Conservation (phyloP, 1,140 invertebrate species). For the Scaptomyza montana region DNA sequence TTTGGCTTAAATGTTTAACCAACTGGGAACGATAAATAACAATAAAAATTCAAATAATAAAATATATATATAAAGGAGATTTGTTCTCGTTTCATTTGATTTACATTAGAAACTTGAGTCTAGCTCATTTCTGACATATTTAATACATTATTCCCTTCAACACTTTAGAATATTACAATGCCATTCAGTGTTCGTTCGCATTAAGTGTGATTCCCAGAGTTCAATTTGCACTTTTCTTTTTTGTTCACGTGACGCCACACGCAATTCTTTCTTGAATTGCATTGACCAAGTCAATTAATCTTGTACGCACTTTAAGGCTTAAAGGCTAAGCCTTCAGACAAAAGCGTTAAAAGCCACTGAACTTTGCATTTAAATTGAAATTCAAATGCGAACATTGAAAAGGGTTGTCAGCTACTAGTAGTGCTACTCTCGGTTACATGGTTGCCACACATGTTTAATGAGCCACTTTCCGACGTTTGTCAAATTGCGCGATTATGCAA, state of each 20-base stretch:
- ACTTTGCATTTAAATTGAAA: conserved; percentile 72
- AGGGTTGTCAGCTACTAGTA: conserved; percentile 32
- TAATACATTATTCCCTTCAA: too few species aligned
- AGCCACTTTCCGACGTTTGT: conserved; percentile 41
- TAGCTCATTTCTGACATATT: neutral
- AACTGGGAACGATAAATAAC: neutral
- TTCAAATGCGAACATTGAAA: conserved; percentile 52
- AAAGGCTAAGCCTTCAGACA: conserved; percentile 1
- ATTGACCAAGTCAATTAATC: conserved; percentile 48
- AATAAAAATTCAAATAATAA: too few species aligned
- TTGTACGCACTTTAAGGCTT: conserved; percentile 65
- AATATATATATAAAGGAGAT: too few species aligned
- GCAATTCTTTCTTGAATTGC: conserved; percentile 21
- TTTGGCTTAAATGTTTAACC: neutral
- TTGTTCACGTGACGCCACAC: conserved; percentile 52
- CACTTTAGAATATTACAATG: too few species aligned
- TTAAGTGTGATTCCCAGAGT: neutral
- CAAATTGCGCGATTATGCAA: conserved; percentile 75
- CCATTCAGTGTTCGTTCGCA: too few species aligned
- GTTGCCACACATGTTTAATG: conserved; percentile 19
- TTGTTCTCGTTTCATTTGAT: too few species aligned
- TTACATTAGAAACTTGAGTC: too few species aligned
- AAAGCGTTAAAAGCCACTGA: conserved; percentile 28
- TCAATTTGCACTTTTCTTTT: too few species aligned
- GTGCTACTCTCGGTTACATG: neutral